phyloP scores from a whole-genome alignment of 2,888 invertebrate species.

The Polydrusus pterygomalis region DNA sequence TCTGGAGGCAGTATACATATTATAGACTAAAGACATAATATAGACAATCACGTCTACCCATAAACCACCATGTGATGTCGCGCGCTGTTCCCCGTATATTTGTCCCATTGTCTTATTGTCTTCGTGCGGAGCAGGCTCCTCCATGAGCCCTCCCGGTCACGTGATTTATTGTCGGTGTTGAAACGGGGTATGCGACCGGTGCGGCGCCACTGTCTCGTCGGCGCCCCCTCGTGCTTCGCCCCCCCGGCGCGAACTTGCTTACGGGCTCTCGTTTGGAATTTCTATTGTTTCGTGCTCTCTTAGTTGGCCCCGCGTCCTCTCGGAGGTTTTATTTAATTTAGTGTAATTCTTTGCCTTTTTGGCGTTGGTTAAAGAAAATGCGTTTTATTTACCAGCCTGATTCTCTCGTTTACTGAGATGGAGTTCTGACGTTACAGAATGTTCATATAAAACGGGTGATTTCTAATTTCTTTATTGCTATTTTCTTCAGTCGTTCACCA shows the following conservation, averaged over 20 bases:
- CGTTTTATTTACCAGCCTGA: not conserved
- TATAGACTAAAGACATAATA: not conserved
- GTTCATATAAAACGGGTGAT: not conserved
- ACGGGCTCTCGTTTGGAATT: conserved; percentile 66
- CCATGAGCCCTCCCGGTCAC: conserved; percentile 62
- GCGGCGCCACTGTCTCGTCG: conserved; percentile 72
- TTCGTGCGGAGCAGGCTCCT: conserved; percentile 71
- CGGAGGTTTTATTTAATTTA: conserved; percentile 29
- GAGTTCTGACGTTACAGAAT: not conserved
- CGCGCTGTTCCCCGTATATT: conserved; percentile 66
- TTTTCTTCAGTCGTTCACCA: too few relatives aligned
- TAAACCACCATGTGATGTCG: conserved; percentile 45
- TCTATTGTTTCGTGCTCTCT: conserved; percentile 69
- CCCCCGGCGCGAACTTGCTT: conserved; percentile 59
- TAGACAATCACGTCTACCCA: conserved; percentile 30
- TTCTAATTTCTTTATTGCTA: too few relatives aligned
- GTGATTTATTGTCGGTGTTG: conserved; percentile 69
- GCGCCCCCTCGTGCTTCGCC: conserved; percentile 61
- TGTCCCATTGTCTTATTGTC: conserved; percentile 73
- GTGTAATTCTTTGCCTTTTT: conserved; percentile 24
- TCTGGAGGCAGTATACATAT: conserved; percentile 10
- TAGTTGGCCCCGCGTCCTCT: conserved; percentile 29
- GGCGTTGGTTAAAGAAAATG: not conserved
- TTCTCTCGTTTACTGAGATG: too few relatives aligned
- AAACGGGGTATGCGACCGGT: conserved; percentile 50